Evolutionary conservation across 2,888 invertebrate genomes (phyloP), one percentile per base, ranked within the genome.

Genomic region (Epinotia bilunana): DNA sequence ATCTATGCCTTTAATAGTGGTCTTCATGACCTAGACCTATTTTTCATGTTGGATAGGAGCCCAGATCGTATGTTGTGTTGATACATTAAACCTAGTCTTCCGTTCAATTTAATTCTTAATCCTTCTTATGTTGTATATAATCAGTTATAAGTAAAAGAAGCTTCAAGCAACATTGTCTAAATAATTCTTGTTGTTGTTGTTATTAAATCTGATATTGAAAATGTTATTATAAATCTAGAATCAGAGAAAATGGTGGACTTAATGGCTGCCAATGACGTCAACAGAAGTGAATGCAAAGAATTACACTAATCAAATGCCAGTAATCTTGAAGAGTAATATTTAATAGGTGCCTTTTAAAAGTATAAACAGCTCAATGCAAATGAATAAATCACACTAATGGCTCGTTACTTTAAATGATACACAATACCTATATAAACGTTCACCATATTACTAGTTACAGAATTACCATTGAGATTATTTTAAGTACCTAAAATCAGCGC

Each of bases 41-140:
- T 89, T 90, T 84, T 79, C 80, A 84, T 82, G 80, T 91, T 91
- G 91, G 91, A 90, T 84, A 82, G 79, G 83, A 88, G 91, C 91
- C 91, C 90, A 90, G 80, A 80, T 77, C 76, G 78, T 58, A 60
- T 70, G 49, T 69, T 67, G 86, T 83, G 86, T 81, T 81, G 83
- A 77, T 77, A 82, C 86, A 86, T 87, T 86, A 87, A 82, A 80
- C 81, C 79, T 83, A 80, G 87, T 84, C 80, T 83, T 80, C 77
- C 79, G 78, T 80, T 81, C 79, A 80, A 81, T 79, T 85, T 81
- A 82, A 83, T 81, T 77, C 76, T 79, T 46, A 28, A 55, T 18
- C 6, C 11, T 53, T 46, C 46, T 55, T 16, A 12, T 20, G 23
- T 7, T 43, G 18, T 33, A 23, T 61, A 57, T 61, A 60, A 61